Evolutionary conservation across 2,888 invertebrate species (phyloP).

Genomic region (Pegoplata infirma): DNA sequence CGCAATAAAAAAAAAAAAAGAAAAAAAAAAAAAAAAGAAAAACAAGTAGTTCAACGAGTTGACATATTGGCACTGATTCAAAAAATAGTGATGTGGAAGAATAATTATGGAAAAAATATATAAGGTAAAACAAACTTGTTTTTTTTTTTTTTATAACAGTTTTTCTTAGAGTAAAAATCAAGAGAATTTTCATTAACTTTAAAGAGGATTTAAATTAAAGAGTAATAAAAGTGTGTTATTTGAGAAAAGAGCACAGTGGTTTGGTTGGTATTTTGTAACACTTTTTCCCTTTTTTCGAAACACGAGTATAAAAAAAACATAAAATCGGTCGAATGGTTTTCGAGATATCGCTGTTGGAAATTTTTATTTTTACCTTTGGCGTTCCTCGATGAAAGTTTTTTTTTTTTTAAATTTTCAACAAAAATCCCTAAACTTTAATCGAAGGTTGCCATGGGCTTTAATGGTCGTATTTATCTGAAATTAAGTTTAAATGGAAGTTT

Average conservation of each 20-base stretch:
- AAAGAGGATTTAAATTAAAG: neutral
- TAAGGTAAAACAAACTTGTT: neutral
- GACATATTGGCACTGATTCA: slow-evolving; percentile 64
- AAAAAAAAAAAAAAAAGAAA: neutral
- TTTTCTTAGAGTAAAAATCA: neutral
- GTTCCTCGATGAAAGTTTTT: too few species aligned
- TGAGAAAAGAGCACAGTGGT: neutral
- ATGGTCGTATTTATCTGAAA: too few species aligned
- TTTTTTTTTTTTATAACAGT: neutral
- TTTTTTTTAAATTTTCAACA: too few species aligned
- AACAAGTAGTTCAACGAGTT: slow-evolving; percentile 55
- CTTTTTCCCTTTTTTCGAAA: too few species aligned
- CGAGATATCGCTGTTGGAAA: too few species aligned
- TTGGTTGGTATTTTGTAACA: too few species aligned
- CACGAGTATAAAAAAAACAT: too few species aligned
- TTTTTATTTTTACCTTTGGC: too few species aligned
- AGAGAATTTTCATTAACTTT: neutral
- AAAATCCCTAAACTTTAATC: too few species aligned
- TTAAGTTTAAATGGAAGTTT: too few species aligned
- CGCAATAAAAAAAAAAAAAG: neutral
- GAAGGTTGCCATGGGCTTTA: too few species aligned
- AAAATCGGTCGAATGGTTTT: too few species aligned
- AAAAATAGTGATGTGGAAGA: slow-evolving; percentile 15
- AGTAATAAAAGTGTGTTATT: neutral
- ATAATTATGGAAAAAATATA: neutral